A percentile compares a stretch with the other conserved stretches of the same genome.
These are phyloP conservation scores for Ichneumoninae sp. DNA, from an alignment of 2,888 invertebrate species.

Conservation along the genomic window DNA sequence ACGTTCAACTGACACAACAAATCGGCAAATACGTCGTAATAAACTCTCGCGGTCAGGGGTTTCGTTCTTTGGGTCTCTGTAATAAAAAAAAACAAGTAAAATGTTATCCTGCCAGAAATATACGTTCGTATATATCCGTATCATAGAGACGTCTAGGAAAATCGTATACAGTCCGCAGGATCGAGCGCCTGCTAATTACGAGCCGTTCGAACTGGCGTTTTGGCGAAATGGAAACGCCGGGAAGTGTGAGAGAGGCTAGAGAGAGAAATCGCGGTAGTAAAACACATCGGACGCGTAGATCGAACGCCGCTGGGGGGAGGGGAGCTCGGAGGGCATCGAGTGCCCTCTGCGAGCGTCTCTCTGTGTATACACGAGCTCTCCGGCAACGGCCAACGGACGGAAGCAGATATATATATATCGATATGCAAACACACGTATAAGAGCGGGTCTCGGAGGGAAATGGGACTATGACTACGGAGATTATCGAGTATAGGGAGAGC, in stretches of 20 bases:
- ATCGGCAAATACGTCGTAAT: too few relatives aligned
- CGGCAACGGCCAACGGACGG: slow-evolving; percentile 36
- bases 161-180: slow-evolving; percentile 1
- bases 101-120: slow-evolving; percentile 20
- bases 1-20: too few relatives aligned
- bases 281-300: slow-evolving; percentile 32
- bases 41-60: background rate
- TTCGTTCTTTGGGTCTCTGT: too few relatives aligned
- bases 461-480: slow-evolving; percentile 25
- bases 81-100: background rate
- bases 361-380: background rate
- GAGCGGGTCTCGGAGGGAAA: background rate
- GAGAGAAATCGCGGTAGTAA: slow-evolving; percentile 2
- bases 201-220: background rate
- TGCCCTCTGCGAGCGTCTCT: slow-evolving; percentile 23
- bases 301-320: slow-evolving; percentile 11
- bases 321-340: slow-evolving; percentile 14
- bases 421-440: background rate
- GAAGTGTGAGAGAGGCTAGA: slow-evolving; percentile 6
- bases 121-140: slow-evolving; percentile 5
- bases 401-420: background rate
- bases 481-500: slow-evolving; percentile 47
- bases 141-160: slow-evolving; percentile 16
- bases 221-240: background rate
- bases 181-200: slow-evolving; percentile 53